Evolutionary conservation across 2,888 invertebrate genomes (phyloP).

Genomic region (Pyrrhosoma nymphula): DNA sequence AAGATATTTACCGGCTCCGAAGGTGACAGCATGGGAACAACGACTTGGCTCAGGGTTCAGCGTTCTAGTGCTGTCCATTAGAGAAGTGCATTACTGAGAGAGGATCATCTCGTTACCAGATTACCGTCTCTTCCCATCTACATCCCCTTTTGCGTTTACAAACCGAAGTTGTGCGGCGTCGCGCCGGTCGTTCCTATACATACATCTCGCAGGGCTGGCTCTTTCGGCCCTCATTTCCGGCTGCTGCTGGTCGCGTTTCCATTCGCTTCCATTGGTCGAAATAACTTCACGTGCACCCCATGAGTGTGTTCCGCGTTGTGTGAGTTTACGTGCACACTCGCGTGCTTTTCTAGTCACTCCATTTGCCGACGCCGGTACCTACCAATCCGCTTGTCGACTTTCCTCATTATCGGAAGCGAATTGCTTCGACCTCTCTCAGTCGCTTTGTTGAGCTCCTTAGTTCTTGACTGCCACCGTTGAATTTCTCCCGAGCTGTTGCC

Average conservation of each 20-base stretch:
- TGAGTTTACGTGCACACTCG: neutral
- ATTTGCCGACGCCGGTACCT: neutral
- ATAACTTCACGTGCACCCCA: neutral
- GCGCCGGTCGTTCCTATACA: neutral
- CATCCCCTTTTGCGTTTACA: neutral
- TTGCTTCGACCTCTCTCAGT: too few species aligned
- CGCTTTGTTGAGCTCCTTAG: too few species aligned
- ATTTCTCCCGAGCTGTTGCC: too few species aligned
- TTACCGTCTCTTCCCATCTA: neutral
- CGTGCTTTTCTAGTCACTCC: neutral
- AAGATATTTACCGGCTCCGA: neutral
- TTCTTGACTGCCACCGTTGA: too few species aligned
- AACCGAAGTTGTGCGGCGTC: constrained; percentile 10
- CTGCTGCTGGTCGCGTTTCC: neutral
- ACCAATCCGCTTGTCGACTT: neutral
- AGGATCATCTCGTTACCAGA: neutral
- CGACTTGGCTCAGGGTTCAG: neutral
- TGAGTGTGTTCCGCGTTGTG: neutral
- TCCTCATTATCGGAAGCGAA: neutral
- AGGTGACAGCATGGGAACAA: neutral
- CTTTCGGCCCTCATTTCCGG: neutral
- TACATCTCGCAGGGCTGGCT: neutral
- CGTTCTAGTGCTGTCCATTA: neutral
- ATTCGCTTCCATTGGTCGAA: neutral
- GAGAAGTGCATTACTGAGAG: neutral